Evolutionary conservation across 2,797 vertebrate genomes (phyloP), one percentile per base, ranked within the genome.

Genomic region (Tapera naevia): DNA sequence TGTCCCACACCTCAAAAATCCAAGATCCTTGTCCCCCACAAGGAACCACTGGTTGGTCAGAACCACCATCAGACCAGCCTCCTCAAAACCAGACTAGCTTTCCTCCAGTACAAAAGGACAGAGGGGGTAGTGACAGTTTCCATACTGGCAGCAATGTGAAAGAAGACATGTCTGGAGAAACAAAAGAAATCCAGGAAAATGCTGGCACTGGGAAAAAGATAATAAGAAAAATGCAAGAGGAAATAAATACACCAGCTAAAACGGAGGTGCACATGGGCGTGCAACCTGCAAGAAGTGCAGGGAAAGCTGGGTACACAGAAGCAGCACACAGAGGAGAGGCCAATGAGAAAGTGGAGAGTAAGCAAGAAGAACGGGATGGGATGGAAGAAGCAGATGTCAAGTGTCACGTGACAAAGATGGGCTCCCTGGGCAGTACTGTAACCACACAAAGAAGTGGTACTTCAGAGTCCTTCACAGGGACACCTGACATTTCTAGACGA

Each of bases 401-500:
- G 45, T 50, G 89, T 28, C 86, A 51, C 1, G 4, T 51, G 62
- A 62, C 25, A 30, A 80, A 75, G 60, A 35, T 13, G 28, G 73
- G 93, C 19, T 80, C 74, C 41, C 45, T 72, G 57, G 43, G 39
- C 21, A 53, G 72, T 33, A 7, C 50, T 28, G n/a, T 58, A 51
- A 11, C 53, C 65, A 23, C 15, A 5, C 62, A 53, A 30, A 57
- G 82, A 54, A 91, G 75, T 23, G 0, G 1, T 17, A 7, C 30
- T 30, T 67, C 70, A 2, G 17, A 78, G 18, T 7, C 60, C 89
- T 97, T 91, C 67, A 33, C 27, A n/a, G 70, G 41, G 33, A 61
- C 94, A 53, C 60, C 79, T 64, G 97, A 78, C 22, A 83, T 98
- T 87, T 96, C 98, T 41, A 98, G 97, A 86, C 96, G 90, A 96